Evolutionary conservation across 2,113 vertebrate species (phyloP).

Genomic region (Amphiprion percula): DNA sequence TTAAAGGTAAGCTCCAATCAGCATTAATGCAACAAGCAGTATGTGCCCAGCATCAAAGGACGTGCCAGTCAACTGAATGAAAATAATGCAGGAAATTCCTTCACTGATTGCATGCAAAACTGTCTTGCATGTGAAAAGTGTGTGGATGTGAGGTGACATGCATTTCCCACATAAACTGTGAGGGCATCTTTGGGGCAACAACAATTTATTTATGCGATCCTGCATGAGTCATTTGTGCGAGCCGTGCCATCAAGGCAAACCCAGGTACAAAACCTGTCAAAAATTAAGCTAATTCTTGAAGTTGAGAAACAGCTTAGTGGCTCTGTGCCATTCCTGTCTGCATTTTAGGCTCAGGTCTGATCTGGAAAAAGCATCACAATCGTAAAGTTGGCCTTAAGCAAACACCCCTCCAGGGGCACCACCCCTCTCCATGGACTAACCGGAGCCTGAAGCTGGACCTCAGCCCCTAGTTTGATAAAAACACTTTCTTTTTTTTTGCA

Average conservation of each 20-base stretch:
- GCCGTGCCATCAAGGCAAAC: conserved; percentile 5
- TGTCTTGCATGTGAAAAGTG: conserved; percentile 37
- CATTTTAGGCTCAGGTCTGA: conserved; percentile 55
- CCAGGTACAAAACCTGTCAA: conserved; percentile 25
- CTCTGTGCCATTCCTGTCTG: conserved; percentile 63
- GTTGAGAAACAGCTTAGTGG: conserved; percentile 60
- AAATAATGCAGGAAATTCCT: conserved; percentile 70
- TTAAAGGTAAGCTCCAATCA: conserved; percentile 66
- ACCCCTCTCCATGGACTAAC: conserved; percentile 52
- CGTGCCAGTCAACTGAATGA: conserved; percentile 50
- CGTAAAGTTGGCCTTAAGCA: conserved; percentile 79
- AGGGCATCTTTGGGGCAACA: conserved; percentile 20
- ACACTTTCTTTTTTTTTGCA: conserved; percentile 9
- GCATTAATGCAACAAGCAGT: conserved; percentile 34
- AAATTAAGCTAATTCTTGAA: conserved; percentile 39
- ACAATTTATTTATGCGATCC: conserved; percentile 7
- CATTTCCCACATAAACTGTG: background rate
- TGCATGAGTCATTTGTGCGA: background rate
- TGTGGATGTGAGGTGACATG: conserved; percentile 30
- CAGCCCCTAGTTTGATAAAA: conserved; percentile 54
- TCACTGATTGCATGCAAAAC: conserved; percentile 49
- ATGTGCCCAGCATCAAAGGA: conserved; percentile 57
- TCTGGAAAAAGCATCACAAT: conserved; percentile 84
- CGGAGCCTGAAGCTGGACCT: conserved; percentile 50
- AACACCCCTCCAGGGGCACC: conserved; percentile 75